These are phyloP conservation scores for Alexandromys fortis DNA, from an alignment of 2,113 vertebrate genomes.

Conservation along the genomic window DNA sequence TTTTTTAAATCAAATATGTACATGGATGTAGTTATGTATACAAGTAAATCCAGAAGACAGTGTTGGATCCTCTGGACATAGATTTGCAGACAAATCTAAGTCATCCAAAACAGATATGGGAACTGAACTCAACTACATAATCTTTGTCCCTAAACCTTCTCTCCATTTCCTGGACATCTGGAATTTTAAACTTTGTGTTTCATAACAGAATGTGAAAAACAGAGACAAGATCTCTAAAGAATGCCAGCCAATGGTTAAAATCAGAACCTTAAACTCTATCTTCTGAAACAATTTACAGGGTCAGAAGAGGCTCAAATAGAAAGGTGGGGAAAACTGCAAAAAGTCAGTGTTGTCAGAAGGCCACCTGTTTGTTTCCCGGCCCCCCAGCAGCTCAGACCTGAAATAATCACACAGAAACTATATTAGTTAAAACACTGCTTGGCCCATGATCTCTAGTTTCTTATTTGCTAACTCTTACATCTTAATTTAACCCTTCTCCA, in stretches of 20 bases:
- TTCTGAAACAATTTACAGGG: conserved; percentile 2
- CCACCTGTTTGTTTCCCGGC: no score
- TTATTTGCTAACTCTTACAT: no score
- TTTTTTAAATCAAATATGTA: background rate
- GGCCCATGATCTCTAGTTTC: no score
- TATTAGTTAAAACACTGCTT: no score
- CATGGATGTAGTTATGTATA: background rate
- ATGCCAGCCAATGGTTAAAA: background rate
- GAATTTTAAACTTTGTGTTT: conserved; percentile 31
- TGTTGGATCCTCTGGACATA: background rate
- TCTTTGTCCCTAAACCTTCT: no score
- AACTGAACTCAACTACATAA: background rate
- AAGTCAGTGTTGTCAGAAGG: no score
- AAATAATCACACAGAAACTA: no score
- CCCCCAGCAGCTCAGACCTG: no score
- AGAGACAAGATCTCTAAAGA: background rate
- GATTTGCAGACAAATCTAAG: background rate
- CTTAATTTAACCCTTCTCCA: no score
- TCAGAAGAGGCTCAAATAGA: background rate
- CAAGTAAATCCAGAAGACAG: no score
- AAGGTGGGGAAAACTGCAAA: background rate
- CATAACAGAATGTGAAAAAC: conserved; percentile 14
- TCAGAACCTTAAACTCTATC: background rate
- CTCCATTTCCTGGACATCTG: background rate
- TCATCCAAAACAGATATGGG: no score